Evolutionary conservation across 2,888 invertebrate genomes (phyloP).

Genomic region (Adineta ricciae): DNA sequence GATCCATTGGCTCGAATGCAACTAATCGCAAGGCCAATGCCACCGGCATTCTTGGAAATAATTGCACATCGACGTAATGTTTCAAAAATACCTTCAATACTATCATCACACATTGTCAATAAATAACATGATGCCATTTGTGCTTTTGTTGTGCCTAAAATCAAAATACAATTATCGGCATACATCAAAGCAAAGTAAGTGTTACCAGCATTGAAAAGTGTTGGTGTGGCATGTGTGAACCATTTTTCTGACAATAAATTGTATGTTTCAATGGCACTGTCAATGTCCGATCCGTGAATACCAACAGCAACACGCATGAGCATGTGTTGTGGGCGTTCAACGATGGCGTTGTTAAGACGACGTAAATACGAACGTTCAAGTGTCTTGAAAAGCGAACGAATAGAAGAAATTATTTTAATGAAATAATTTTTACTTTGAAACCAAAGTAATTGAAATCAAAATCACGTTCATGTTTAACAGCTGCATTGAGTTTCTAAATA

Average conservation of each 20-base stretch:
- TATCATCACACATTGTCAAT: conserved; percentile 83
- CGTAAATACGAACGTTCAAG: conserved; percentile 85
- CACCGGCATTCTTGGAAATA: conserved; percentile 91
- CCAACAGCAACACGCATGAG: conserved; percentile 92
- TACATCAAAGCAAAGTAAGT: background rate
- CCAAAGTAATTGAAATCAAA: conserved; percentile 95
- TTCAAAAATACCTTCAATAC: conserved; percentile 82
- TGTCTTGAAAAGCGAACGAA: conserved; percentile 54
- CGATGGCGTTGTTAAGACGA: conserved; percentile 79
- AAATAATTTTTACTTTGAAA: conserved; percentile 56
- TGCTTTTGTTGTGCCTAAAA: conserved; percentile 25
- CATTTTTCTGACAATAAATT: conserved; percentile 82
- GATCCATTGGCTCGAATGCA: conserved; percentile 83
- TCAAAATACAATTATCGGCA: background rate
- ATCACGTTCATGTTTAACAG: conserved; percentile 90
- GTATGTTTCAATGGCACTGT: conserved; percentile 84
- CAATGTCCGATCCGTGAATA: conserved; percentile 85
- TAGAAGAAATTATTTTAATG: background rate
- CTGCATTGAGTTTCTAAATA: conserved; percentile 65
- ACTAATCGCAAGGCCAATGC: conserved; percentile 89
- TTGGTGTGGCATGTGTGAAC: conserved; percentile 96
- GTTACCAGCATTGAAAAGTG: conserved; percentile 77
- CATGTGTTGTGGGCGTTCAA: conserved; percentile 94
- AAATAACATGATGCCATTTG: conserved; percentile 67
- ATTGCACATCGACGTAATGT: conserved; percentile 82